phyloP scores from a whole-genome alignment of 2,113 vertebrate genomes.

The Prunella fulvescens region DNA sequence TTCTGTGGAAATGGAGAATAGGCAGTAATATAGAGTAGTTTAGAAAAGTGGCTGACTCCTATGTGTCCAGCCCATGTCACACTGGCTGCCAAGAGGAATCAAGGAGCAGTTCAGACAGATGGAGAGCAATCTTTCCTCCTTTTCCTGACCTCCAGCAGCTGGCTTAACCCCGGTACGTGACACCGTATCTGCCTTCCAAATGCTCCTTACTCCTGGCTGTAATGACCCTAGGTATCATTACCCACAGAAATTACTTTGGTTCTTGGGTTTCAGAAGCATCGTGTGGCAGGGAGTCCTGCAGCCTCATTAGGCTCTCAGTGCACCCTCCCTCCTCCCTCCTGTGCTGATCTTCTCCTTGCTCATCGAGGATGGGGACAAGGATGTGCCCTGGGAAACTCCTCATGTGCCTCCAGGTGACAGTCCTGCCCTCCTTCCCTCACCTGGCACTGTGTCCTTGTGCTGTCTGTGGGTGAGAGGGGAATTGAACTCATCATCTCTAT shows the following conservation, averaged over 20 bases:
- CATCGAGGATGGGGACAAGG: background rate
- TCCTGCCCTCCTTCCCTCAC: background rate
- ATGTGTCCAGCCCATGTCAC: background rate
- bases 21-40: fast-evolving
- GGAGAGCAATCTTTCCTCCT: background rate
- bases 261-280: background rate
- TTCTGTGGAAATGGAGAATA: background rate
- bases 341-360: fast-evolving
- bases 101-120: background rate
- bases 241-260: background rate
- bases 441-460: background rate
- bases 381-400: background rate
- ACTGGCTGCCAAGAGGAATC: background rate
- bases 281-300: background rate
- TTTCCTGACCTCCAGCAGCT: background rate
- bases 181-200: background rate
- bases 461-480: background rate
- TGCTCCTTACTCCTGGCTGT: background rate
- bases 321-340: background rate
- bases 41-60: background rate
- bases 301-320: background rate
- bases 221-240: background rate
- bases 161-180: background rate
- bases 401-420: fast-evolving
- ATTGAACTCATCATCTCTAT: background rate